phyloP scores from a whole-genome alignment of 1,140 invertebrate genomes.

The Mactra quadrangularis region DNA sequence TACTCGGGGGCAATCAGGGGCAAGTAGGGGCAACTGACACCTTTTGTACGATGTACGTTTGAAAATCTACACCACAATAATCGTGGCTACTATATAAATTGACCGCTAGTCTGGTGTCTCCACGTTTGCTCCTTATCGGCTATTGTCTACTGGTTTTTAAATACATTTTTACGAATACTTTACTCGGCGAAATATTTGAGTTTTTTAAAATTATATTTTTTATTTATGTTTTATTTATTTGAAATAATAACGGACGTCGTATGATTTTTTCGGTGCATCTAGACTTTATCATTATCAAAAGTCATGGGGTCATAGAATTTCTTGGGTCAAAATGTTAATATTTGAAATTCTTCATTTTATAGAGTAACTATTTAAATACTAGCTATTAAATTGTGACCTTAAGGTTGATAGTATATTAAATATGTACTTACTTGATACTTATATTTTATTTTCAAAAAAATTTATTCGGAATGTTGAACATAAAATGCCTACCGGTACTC shows the following conservation, averaged over 20 bases:
- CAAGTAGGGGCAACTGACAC: constrained; percentile 21
- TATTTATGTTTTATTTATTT: constrained; percentile 53
- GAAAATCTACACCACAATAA: constrained; percentile 36
- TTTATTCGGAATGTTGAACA: too few species aligned
- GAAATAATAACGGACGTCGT: constrained; percentile 21
- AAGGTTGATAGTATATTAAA: constrained; percentile 23
- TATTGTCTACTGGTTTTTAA: constrained; percentile 35
- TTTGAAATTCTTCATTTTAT: constrained; percentile 32
- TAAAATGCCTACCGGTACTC: too few species aligned
- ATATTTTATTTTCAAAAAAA: too few species aligned
- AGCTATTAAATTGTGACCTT: constrained; percentile 18
- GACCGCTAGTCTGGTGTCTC: constrained; percentile 4
- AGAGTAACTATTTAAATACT: constrained; percentile 28
- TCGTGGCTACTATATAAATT: constrained; percentile 8
- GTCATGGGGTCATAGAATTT: constrained; percentile 36
- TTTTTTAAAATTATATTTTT: constrained; percentile 49
- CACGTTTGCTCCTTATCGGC: constrained; percentile 27
- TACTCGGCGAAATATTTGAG: constrained; percentile 36
- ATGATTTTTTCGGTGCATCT: too few species aligned
- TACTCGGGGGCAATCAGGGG: too few species aligned
- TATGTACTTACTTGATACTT: constrained; percentile 19
- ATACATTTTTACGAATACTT: constrained; percentile 50
- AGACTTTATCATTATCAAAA: constrained; percentile 48
- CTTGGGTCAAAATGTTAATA: constrained; percentile 35
- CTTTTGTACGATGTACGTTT: constrained; percentile 17